These are phyloP conservation scores for Teleogryllus oceanicus DNA, from an alignment of 2,888 invertebrate genomes.

Conservation along the genomic window DNA sequence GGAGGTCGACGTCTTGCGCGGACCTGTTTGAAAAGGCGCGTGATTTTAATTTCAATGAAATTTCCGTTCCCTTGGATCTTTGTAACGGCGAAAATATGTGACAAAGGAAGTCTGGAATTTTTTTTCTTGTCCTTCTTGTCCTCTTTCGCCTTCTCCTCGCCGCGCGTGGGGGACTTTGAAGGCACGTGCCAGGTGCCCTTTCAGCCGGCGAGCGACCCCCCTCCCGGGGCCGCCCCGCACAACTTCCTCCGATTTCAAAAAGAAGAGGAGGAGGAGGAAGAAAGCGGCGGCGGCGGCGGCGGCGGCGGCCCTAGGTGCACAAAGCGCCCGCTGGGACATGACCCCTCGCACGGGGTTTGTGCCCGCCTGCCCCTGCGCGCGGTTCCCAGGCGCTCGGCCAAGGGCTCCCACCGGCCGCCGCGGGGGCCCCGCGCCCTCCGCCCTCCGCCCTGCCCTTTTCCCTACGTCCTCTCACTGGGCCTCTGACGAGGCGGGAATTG, in stretches of 20 bases:
- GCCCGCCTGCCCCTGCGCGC: too few relatives aligned
- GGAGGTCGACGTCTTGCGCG: neutral
- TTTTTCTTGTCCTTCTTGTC: neutral
- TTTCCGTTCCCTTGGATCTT: slow-evolving; percentile 20
- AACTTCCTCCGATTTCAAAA: slow-evolving; percentile 1
- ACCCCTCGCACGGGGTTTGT: neutral
- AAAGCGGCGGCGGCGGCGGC: neutral
- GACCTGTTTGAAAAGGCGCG: slow-evolving; percentile 7
- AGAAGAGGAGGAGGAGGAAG: neutral
- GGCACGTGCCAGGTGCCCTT: slow-evolving; percentile 18
- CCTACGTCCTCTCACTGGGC: too few relatives aligned
- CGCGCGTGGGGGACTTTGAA: neutral
- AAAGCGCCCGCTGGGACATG: neutral
- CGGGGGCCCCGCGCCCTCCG: too few relatives aligned
- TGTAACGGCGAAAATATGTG: slow-evolving; percentile 21
- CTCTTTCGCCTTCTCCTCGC: neutral
- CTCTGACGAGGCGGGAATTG: too few relatives aligned
- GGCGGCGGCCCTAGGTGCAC: neutral
- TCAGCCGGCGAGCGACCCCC: neutral
- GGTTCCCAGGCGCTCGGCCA: too few relatives aligned
- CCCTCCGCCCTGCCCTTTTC: too few relatives aligned
- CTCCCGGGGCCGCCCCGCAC: neutral
- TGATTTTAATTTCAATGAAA: slow-evolving; percentile 28
- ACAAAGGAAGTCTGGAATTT: slow-evolving; percentile 12
- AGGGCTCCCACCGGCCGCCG: too few relatives aligned